Evolutionary conservation across 2,888 invertebrate species (phyloP).

Genomic region (Spicauda simplicius): DNA sequence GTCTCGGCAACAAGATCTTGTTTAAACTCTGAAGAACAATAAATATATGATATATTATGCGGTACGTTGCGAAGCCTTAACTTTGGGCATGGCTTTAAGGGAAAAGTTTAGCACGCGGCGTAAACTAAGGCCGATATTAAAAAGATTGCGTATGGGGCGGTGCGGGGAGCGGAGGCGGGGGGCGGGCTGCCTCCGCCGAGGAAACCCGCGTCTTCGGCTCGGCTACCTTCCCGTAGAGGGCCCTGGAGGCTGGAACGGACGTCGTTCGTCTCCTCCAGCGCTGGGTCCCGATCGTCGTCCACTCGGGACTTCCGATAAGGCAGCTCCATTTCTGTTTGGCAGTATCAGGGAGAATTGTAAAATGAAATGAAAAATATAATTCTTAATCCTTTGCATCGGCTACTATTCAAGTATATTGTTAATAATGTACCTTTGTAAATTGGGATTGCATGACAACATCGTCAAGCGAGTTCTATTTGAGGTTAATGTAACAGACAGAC

Average conservation of each 20-base stretch:
- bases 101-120: constrained; percentile 70
- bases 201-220: constrained; percentile 74
- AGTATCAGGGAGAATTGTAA: no score
- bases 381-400: no score
- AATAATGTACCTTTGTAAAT: no score
- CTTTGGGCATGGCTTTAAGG: constrained; percentile 63
- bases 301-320: constrained; percentile 81
- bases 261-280: constrained; percentile 75
- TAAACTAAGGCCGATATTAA: constrained; percentile 69
- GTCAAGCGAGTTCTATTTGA: no score
- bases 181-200: constrained; percentile 68
- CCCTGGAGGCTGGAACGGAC: constrained; percentile 88
- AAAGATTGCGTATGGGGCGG: constrained; percentile 60
- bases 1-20: constrained; percentile 47
- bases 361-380: no score
- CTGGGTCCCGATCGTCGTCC: constrained; percentile 72
- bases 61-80: constrained; percentile 51
- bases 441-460: no score
- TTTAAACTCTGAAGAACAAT: constrained; percentile 55
- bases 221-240: constrained; percentile 85
- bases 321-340: constrained; percentile 85
- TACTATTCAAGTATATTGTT: no score
- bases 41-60: constrained; percentile 50
- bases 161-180: constrained; percentile 52
- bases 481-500: no score